Evolutionary conservation across 2,888 invertebrate species (phyloP).

Genomic region (Catocala sponsa): DNA sequence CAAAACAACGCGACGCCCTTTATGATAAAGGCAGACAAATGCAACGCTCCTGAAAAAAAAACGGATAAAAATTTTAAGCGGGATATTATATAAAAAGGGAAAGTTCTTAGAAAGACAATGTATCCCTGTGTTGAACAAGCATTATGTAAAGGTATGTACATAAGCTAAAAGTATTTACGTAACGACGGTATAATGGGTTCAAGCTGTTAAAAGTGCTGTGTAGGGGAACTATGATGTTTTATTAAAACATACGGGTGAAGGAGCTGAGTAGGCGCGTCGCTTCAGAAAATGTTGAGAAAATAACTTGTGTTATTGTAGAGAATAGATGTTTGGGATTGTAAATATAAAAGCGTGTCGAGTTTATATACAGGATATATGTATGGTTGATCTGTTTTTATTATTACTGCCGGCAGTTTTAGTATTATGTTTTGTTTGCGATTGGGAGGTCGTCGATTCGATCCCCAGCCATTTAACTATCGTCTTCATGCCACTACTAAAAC

Average conservation of each 20-base stretch:
- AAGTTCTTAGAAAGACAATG: conserved; percentile 34
- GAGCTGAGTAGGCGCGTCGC: background rate
- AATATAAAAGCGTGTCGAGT: background rate
- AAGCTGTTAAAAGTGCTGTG: conserved; percentile 62
- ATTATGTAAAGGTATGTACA: conserved; percentile 63
- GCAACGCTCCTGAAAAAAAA: conserved; percentile 12
- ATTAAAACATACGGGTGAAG: conserved; percentile 22
- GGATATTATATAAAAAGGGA: conserved; percentile 18
- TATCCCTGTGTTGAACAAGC: conserved; percentile 49
- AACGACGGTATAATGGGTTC: conserved; percentile 66
- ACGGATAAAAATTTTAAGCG: conserved; percentile 21
- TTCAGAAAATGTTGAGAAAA: background rate
- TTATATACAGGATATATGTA: too few relatives aligned
- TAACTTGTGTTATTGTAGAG: background rate
- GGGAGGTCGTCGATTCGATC: too few relatives aligned
- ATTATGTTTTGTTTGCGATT: too few relatives aligned
- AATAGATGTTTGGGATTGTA: background rate
- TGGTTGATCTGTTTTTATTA: too few relatives aligned
- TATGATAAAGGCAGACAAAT: conserved; percentile 11
- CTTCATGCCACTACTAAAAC: too few relatives aligned
- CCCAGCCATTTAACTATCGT: too few relatives aligned
- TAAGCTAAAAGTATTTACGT: conserved; percentile 73
- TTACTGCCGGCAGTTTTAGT: too few relatives aligned
- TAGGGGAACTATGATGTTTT: conserved; percentile 41
- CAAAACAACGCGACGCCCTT: background rate